Evolutionary conservation across 1,140 invertebrate species (phyloP).

Genomic region (Ooceraea biroi): DNA sequence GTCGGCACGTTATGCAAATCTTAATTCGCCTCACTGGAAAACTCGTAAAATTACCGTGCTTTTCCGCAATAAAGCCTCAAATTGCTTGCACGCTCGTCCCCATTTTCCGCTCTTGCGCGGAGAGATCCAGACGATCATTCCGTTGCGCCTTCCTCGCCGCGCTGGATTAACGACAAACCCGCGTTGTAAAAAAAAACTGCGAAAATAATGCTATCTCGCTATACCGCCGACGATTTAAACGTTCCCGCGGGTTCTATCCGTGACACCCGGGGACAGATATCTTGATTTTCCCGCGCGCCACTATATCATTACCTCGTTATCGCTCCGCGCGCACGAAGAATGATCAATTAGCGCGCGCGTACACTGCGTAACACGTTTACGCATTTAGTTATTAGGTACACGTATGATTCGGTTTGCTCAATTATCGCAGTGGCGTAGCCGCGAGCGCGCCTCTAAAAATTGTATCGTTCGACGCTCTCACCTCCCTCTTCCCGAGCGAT

Average conservation of each 20-base stretch:
- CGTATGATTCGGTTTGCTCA: conserved; percentile 39
- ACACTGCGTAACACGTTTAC: not conserved
- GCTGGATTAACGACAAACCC: conserved; percentile 12
- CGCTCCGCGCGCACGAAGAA: conserved; percentile 16
- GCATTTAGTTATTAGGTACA: conserved; percentile 37
- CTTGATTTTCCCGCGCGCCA: conserved; percentile 61
- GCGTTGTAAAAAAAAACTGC: conserved; percentile 16
- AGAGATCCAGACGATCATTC: not conserved
- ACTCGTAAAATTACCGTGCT: conserved; percentile 76
- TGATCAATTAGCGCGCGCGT: conserved; percentile 45
- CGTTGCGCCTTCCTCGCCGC: not conserved
- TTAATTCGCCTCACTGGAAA: conserved; percentile 74
- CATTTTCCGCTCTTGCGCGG: not conserved
- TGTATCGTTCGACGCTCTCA: not conserved
- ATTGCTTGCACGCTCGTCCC: conserved; percentile 61
- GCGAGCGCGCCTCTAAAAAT: conserved; percentile 34
- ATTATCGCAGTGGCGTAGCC: conserved; percentile 42
- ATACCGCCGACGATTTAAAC: not conserved
- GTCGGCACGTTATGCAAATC: conserved; percentile 77
- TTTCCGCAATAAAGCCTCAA: conserved; percentile 70
- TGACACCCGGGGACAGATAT: conserved; percentile 28
- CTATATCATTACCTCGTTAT: conserved; percentile 59
- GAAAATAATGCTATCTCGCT: conserved; percentile 21
- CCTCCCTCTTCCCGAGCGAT: not conserved
- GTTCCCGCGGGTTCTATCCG: conserved; percentile 36